Base-by-base conservation (phyloP, 1,140 invertebrate genomes). In the Bombus ignitus region DNA sequence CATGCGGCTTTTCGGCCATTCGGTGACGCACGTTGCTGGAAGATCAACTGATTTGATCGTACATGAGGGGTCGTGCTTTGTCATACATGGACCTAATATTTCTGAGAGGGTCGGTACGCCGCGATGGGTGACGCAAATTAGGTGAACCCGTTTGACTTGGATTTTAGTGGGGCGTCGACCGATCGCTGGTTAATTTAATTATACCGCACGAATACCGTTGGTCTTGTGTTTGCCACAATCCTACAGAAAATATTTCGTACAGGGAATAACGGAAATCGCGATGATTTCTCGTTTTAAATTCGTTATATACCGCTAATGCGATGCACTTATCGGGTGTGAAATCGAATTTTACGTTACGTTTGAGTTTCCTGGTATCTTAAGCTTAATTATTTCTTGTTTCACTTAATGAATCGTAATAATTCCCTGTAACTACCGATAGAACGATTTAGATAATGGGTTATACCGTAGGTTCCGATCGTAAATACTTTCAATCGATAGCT, bases 1-100 rank as follows among this genome's bases (percentile, higher is more conserved):
- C 91, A 90, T 81, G 90, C 85, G 90, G 92, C 90, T 93, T 93
- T 92, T 89, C 89, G 80, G 86, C 80, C 79, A 37, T 47, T 42
- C 47, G 75, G 83, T 87, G 82, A 78, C 74, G 87, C 86, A 88
- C 73, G 90, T 86, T 83, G 87, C 87, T 91, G 87, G 84, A 91
- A 92, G 91, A 93, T 92, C 91, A 85, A 87, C 84, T 28, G 84
- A 89, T 87, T 74, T 62, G n/a, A 32, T 47, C 70, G 32, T 9
- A 35, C 35, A 15, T 75, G 76, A 22, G 65, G 86, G 68, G 18
- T 32, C 22, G 37, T 44, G 39, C 62, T 76, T 89, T 86, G 72
- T 77, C 74, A 65, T 72, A 83, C 47, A 47, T 47, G 72, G 39
- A 77, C 76, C 73, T 89, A 89, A 89, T 89, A 83, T 89, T 81